Conservation (phyloP, 1,140 invertebrate species). For the Diachasmimorpha longicaudata region DNA sequence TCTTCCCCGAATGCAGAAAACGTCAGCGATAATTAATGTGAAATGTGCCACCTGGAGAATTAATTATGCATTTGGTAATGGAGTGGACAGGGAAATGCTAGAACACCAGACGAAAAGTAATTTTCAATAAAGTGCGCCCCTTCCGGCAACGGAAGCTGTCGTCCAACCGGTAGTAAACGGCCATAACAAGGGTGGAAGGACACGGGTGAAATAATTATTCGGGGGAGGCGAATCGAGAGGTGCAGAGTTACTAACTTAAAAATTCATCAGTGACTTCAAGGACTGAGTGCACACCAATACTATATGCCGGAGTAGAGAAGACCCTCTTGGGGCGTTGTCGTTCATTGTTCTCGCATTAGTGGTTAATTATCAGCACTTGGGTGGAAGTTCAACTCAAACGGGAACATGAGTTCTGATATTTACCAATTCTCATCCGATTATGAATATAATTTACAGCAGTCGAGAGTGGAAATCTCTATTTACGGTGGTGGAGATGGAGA, state of each 20-base stretch:
- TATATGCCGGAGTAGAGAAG: neutral
- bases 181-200: neutral
- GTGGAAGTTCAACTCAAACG: neutral
- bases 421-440: neutral
- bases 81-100: slow-evolving; percentile 7
- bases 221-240: neutral
- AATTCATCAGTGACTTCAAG: slow-evolving; percentile 33
- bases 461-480: neutral
- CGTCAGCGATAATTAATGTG: too few species aligned
- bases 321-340: neutral
- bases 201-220: neutral
- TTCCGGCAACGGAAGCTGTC: slow-evolving; percentile 22
- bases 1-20: too few species aligned
- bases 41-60: neutral
- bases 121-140: slow-evolving; percentile 35
- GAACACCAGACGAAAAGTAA: slow-evolving; percentile 26
- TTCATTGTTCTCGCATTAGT: slow-evolving; percentile 26
- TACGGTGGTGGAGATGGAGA: too few species aligned
- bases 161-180: neutral
- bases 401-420: neutral
- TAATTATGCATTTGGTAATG: slow-evolving; percentile 24
- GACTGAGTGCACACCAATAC: neutral
- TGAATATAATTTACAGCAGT: neutral
- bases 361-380: slow-evolving; percentile 27
- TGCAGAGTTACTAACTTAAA: slow-evolving; percentile 33